These are phyloP conservation scores for Silurus aristotelis DNA, from an alignment of 2,797 vertebrate genomes.

Conservation along the genomic window DNA sequence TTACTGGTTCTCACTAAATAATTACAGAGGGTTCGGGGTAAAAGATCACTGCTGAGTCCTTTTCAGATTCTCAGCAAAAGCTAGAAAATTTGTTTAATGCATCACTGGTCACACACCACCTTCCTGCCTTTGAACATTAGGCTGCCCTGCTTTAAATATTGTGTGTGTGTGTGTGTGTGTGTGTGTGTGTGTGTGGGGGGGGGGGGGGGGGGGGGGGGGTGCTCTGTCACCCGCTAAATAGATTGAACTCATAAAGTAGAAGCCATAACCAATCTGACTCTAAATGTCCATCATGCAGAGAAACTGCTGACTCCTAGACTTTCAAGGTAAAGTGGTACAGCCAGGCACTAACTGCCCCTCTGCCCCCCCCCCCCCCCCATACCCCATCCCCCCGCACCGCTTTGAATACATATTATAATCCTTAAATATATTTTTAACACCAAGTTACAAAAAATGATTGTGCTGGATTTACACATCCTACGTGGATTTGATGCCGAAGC, in stretches of 20 bases:
- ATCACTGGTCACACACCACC: background rate
- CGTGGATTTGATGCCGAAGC: background rate
- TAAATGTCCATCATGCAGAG: conserved; percentile 41
- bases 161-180: conserved; percentile 13
- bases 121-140: background rate
- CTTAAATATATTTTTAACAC: no score
- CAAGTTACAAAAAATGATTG: no score
- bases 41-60: background rate
- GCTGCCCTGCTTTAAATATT: background rate
- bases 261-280: conserved; percentile 52
- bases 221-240: conserved; percentile 44
- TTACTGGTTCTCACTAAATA: background rate
- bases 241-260: conserved; percentile 55
- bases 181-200: conserved; percentile 32
- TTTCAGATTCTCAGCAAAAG: background rate
- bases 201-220: no score
- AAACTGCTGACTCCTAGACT: conserved; percentile 52
- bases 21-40: background rate
- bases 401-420: no score
- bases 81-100: background rate
- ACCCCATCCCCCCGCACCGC: background rate
- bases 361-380: background rate
- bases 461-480: background rate
- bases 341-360: background rate
- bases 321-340: conserved; percentile 43